These are phyloP conservation scores for Campaea margaritaria DNA, from an alignment of 2,888 invertebrate species.

Conservation along the genomic window DNA sequence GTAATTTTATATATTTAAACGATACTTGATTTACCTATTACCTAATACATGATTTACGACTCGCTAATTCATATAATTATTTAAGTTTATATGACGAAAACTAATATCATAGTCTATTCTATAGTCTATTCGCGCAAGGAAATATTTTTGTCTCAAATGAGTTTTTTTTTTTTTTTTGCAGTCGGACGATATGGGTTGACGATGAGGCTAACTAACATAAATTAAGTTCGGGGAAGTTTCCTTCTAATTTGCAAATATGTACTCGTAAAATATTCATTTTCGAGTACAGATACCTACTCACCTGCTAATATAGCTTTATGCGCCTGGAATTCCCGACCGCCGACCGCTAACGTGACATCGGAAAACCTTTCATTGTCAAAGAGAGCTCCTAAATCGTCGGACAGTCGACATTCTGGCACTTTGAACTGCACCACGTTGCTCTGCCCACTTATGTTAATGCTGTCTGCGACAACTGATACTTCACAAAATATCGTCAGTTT, in stretches of 20 bases:
- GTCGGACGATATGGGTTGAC: too few species aligned
- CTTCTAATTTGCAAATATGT: too few species aligned
- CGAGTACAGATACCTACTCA: constrained; percentile 60
- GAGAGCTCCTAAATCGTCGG: constrained; percentile 97
- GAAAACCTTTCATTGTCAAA: constrained; percentile 99
- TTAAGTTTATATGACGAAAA: too few species aligned
- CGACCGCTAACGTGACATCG: constrained; percentile 97
- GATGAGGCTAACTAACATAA: too few species aligned
- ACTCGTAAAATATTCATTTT: neutral
- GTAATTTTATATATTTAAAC: too few species aligned
- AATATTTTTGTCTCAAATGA: too few species aligned
- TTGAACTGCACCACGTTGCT: constrained; percentile 99
- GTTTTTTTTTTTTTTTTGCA: too few species aligned
- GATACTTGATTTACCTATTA: too few species aligned
- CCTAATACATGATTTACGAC: too few species aligned
- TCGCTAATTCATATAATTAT: too few species aligned
- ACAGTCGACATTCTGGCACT: constrained; percentile 96
- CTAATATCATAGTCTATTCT: too few species aligned
- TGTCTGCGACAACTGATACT: constrained; percentile 98
- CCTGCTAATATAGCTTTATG: constrained; percentile 99
- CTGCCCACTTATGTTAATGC: constrained; percentile 99
- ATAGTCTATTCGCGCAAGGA: neutral
- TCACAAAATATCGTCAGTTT: constrained; percentile 99
- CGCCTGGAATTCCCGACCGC: constrained; percentile 95
- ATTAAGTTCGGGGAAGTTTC: too few species aligned